Base-by-base conservation (phyloP, 2,888 invertebrate species). In the Ligdia adustata region DNA sequence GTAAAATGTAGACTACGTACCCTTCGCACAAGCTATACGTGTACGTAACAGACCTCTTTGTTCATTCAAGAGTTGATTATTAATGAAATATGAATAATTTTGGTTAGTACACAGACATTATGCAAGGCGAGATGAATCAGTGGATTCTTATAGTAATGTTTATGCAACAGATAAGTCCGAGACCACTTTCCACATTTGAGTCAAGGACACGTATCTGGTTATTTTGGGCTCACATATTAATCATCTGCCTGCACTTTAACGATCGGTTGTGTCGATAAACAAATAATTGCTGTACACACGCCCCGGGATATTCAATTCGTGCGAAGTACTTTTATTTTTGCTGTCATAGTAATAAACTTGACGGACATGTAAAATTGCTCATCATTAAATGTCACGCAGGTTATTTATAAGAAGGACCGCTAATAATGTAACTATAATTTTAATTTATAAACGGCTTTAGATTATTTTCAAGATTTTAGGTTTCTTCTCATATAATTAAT, bases 161-260 rank as follows among this genome's bases (percentile, higher is more conserved):
- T 43, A 43, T 49, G 48, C 42, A 43, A 49, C 38, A 37, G 32
- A 28, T 16, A 39, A 22, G 12, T 32, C 33, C 22, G 33, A 31
- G 37, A 47, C 42, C 31, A 54, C 49, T 42, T 51, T 51, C 50
- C 41, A 43, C 54, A 50, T 43, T 29, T 3, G 44, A 52, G 56
- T 53, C 52, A 55, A 57, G 48, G 51, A 49, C 50, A 35, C 38
- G 22, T 12, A 39, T 44, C 51, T 35, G 45, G 45, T 45, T 55
- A 52, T 52, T 52, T 52, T 27, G 42, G 39, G 28, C 24, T 32
- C 34, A n/a, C n/a, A 32, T 38, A 38, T 52, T 41, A 48, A 39
- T 53, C 53, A 53, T 53, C 44, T 45, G 41, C 35, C 26, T 37
- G 33, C 28, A 38, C 38, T 43, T 47, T 45, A 49, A 46, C 42